phyloP scores from a whole-genome alignment of 1,140 invertebrate species.

The Oryctes rhinoceros region DNA sequence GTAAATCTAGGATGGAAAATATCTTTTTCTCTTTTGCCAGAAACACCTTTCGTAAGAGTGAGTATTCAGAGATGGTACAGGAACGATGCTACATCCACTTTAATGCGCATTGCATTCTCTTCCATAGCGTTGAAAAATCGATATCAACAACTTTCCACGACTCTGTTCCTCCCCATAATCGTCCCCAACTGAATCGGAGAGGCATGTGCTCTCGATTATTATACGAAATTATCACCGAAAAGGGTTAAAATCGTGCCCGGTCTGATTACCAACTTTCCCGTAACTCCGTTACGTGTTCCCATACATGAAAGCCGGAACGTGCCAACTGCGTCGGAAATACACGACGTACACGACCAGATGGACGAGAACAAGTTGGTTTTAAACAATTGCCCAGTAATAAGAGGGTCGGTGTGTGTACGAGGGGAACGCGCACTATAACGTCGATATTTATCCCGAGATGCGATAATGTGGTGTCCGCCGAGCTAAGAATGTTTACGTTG shows the following conservation, averaged over 20 bases:
- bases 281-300: not conserved
- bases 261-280: not conserved
- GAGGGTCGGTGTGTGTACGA: not conserved
- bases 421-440: not conserved
- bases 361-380: not conserved
- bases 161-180: not conserved
- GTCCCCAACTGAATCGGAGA: not conserved
- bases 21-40: no score
- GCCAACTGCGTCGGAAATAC: not conserved
- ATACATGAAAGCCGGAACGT: not conserved
- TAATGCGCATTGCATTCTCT: not conserved
- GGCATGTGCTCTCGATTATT: not conserved
- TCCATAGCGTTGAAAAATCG: not conserved
- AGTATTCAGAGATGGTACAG: no score
- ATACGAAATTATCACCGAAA: not conserved
- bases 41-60: no score
- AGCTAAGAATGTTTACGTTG: not conserved
- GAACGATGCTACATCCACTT: no score
- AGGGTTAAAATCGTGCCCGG: slow-evolving; percentile 1
- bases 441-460: not conserved
- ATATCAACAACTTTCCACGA: not conserved
- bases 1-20: no score
- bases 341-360: not conserved
- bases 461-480: not conserved
- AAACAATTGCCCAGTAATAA: not conserved